These are phyloP conservation scores for Conger conger DNA, from an alignment of 2,113 vertebrate genomes.

Conservation along the genomic window DNA sequence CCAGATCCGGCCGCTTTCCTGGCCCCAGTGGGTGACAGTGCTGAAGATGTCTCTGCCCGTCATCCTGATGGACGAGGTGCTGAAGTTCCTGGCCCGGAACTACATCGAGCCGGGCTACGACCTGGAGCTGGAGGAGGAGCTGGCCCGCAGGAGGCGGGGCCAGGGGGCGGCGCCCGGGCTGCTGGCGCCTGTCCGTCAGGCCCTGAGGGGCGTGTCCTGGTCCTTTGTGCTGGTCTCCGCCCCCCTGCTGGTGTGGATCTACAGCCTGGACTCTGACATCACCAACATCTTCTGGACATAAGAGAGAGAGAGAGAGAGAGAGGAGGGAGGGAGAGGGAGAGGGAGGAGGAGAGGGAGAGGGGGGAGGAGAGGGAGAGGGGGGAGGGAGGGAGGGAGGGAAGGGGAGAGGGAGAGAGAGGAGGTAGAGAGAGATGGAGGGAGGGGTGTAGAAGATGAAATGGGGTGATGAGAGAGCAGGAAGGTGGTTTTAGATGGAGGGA, in stretches of 20 bases:
- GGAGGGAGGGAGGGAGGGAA: neutral
- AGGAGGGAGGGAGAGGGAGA: neutral
- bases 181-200: slow-evolving; percentile 32
- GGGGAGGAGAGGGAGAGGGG: neutral
- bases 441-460: too few species aligned
- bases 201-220: slow-evolving; percentile 69
- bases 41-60: slow-evolving; percentile 77
- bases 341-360: neutral
- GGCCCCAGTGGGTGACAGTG: slow-evolving; percentile 76
- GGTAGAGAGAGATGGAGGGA: neutral
- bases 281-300: slow-evolving; percentile 77
- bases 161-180: neutral
- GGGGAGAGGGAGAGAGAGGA: neutral
- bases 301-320: slow-evolving; percentile 12
- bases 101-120: slow-evolving; percentile 69
- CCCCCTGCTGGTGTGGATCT: slow-evolving; percentile 72
- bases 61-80: slow-evolving; percentile 73
- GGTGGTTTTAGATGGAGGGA: neutral
- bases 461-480: too few species aligned
- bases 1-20: slow-evolving; percentile 71
- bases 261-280: slow-evolving; percentile 78
- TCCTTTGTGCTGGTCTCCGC: slow-evolving; percentile 64
- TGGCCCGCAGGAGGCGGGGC: slow-evolving; percentile 38
- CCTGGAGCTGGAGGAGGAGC: slow-evolving; percentile 59
- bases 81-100: slow-evolving; percentile 72